These are phyloP conservation scores for Hozukius guyotensis DNA, from an alignment of 2,797 vertebrate species.

Conservation along the genomic window DNA sequence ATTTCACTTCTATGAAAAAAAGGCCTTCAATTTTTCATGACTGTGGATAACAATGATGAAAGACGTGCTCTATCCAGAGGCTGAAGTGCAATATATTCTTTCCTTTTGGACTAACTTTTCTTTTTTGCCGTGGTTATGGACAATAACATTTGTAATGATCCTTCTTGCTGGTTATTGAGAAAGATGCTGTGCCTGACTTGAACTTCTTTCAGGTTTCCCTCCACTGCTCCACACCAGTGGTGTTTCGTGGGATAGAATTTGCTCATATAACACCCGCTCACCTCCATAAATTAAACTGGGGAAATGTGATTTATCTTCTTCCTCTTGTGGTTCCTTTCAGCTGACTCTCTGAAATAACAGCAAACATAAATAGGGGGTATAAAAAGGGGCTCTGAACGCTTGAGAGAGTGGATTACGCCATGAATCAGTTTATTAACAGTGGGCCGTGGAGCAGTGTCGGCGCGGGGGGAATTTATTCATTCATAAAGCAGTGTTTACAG, in stretches of 20 bases:
- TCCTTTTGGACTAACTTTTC: slow-evolving; percentile 54
- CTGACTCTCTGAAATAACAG: slow-evolving; percentile 82
- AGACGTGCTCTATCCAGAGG: slow-evolving; percentile 24
- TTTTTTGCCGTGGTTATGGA: slow-evolving; percentile 62
- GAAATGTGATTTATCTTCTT: slow-evolving; percentile 79
- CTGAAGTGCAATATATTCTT: slow-evolving; percentile 39
- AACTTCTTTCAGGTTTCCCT: slow-evolving; percentile 44
- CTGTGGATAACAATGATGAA: slow-evolving; percentile 63
- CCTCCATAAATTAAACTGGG: slow-evolving; percentile 77
- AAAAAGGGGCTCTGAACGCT: slow-evolving; percentile 72
- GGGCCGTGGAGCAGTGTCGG: slow-evolving; percentile 58
- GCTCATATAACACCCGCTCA: slow-evolving; percentile 60
- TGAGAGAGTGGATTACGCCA: slow-evolving; percentile 78
- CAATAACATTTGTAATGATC: slow-evolving; percentile 66
- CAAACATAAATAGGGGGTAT: slow-evolving; percentile 81
- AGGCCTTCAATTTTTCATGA: slow-evolving; percentile 59
- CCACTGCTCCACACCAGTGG: slow-evolving; percentile 23
- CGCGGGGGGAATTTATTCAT: slow-evolving; percentile 78
- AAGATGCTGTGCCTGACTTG: slow-evolving; percentile 25
- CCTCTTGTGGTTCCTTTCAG: slow-evolving; percentile 75
- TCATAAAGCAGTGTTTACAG: slow-evolving; percentile 82
- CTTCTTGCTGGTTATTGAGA: slow-evolving; percentile 49
- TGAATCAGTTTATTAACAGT: slow-evolving; percentile 84
- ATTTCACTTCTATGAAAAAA: slow-evolving; percentile 52
- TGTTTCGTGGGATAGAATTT: slow-evolving; percentile 55